Conservation (phyloP, 2,888 invertebrate species). For the Maniola hyperantus region DNA sequence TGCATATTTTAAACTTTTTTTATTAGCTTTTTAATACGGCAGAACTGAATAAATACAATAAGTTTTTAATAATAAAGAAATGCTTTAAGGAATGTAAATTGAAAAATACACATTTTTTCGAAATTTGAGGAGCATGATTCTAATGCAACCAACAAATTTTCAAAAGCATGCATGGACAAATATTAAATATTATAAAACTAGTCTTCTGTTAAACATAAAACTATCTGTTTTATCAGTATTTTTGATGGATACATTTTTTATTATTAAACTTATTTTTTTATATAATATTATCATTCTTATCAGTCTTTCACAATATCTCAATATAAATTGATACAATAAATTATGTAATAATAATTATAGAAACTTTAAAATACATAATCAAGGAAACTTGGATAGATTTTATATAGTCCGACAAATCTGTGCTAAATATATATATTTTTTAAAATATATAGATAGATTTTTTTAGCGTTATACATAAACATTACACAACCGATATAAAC, state of each 20-base stretch:
- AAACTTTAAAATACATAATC: too few species aligned
- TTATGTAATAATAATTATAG: too few species aligned
- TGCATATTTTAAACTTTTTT: conserved; percentile 1
- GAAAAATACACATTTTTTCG: not conserved
- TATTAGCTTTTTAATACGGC: not conserved
- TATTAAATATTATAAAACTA: too few species aligned
- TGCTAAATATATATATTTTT: not conserved
- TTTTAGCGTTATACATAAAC: not conserved
- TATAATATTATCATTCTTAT: not conserved
- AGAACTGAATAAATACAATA: not conserved
- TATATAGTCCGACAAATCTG: not conserved
- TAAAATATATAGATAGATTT: not conserved
- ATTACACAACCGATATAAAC: not conserved
- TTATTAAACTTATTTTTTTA: not conserved
- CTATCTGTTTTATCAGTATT: not conserved
- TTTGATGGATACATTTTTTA: not conserved
- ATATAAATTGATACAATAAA: too few species aligned
- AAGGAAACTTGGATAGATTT: not conserved
- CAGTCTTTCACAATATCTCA: not conserved
- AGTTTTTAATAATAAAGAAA: not conserved
- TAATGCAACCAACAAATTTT: too few species aligned
- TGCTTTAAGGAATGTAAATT: conserved; percentile 8
- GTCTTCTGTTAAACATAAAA: not conserved
- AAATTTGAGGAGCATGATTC: not conserved
- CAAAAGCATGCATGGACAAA: too few species aligned